Conservation (phyloP, 2,113 vertebrate species). For the Helogale parvula region DNA sequence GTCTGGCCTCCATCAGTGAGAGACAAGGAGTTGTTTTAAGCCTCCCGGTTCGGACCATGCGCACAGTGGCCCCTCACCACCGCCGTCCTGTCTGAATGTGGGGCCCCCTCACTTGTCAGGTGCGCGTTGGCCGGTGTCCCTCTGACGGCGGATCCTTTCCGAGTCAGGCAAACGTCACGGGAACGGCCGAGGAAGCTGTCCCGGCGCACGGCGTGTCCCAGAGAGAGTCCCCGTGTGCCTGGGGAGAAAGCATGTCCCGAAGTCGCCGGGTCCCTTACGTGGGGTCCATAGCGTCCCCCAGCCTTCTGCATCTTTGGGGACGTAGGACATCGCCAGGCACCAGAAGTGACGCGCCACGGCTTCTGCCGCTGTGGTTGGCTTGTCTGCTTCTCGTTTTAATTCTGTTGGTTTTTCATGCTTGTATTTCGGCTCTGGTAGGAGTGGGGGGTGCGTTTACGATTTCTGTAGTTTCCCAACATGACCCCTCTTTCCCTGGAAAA, state of each 20-base stretch:
- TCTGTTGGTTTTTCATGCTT: neutral
- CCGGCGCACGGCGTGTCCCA: neutral
- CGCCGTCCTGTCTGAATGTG: neutral
- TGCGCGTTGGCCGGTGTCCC: rapidly evolving
- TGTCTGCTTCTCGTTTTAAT: neutral
- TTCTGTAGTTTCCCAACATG: neutral
- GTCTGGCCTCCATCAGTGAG: neutral
- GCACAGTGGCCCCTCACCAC: neutral
- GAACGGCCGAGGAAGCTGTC: neutral
- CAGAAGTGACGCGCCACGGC: neutral
- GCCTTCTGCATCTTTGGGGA: neutral
- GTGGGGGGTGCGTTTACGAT: neutral
- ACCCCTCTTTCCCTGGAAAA: neutral
- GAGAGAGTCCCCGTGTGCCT: neutral
- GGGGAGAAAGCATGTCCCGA: no score
- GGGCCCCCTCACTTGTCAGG: neutral
- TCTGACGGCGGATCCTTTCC: neutral
- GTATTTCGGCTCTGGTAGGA: neutral
- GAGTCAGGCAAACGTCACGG: neutral
- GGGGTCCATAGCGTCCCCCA: neutral
- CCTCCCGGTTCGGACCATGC: neutral
- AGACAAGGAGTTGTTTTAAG: neutral
- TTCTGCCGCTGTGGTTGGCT: neutral
- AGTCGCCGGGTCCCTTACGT: neutral
- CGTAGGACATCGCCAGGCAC: neutral